A percentile compares a stretch with the other conserved stretches of the same genome.
These are phyloP conservation scores for Thecocarcelia acutangulata DNA, from an alignment of 2,888 invertebrate species.

Conservation along the genomic window DNA sequence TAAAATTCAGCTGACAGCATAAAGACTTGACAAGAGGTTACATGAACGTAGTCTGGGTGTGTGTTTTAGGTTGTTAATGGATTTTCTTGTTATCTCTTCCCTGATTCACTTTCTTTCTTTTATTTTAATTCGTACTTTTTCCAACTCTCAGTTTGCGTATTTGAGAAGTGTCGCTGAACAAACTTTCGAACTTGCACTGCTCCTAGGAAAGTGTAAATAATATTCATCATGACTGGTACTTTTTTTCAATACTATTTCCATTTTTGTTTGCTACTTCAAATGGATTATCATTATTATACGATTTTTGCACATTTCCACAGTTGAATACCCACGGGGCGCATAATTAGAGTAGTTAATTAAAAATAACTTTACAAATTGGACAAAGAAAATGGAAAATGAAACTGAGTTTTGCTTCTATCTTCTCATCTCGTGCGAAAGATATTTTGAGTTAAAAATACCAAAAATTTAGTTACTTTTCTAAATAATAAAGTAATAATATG, in stretches of 20 bases:
- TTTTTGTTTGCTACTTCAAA: slow-evolving; percentile 34
- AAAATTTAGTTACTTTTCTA: neutral
- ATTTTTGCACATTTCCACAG: slow-evolving; percentile 37
- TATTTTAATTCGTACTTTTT: no score
- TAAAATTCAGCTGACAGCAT: no score
- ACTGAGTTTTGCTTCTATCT: neutral
- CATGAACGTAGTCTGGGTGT: no score
- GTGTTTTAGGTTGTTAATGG: no score
- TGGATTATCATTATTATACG: slow-evolving; percentile 41
- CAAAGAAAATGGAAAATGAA: slow-evolving; percentile 9
- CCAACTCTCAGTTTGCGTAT: no score
- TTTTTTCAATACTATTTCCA: slow-evolving; percentile 1
- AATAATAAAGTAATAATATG: slow-evolving; percentile 1
- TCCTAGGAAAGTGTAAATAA: neutral
- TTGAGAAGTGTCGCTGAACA: no score
- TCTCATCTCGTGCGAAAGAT: neutral
- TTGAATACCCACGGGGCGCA: slow-evolving; percentile 49
- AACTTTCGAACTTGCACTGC: no score
- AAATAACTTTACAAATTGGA: slow-evolving; percentile 41
- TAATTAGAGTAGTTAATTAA: slow-evolving; percentile 57
- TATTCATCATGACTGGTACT: neutral
- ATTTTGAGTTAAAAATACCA: neutral
- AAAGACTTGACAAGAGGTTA: no score
- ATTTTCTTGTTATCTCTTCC: no score
- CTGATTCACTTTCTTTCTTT: no score